Base-by-base conservation (phyloP, 2,797 vertebrate genomes). In the Psittacula echo region DNA sequence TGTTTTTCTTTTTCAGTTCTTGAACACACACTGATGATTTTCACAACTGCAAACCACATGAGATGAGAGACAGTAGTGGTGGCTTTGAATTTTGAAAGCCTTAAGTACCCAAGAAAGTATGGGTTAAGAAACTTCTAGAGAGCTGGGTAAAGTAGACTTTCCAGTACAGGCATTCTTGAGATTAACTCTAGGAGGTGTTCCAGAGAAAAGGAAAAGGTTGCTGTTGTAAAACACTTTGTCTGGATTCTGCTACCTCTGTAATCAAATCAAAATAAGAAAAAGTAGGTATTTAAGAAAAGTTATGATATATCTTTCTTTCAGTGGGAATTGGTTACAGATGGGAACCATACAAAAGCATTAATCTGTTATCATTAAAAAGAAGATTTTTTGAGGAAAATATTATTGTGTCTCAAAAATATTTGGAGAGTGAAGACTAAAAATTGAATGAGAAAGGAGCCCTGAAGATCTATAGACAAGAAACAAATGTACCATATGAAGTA, bases 41-140 rank as follows among this genome's bases (percentile, higher is more conserved):
- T 97, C 92, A 95, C 48, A 50, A 86, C 78, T 95, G 91, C 89
- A 97, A 94, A 94, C 91, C 34, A 70, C 82, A 90, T 91, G 88
- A 93, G 89, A 91, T 88, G 82, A 96, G 88, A 94, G 71, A 58
- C 62, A 90, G 65, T 51, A 89, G 75, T 94, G 90, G 76, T 88
- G 96, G 62, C 80, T 97, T 95, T 92, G 92, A 91, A 91, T 84
- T 75, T 76, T 32, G 34, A 76, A 93, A 27, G 80, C 61, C 95
- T 90, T 95, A 95, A 90, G 87, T 93, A 97, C 85, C 64, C 85
- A 91, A 94, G 70, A 95, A 95, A 32, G 75, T 84, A 74, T 16
- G 71, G 87, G 85, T 56, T 87, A 87, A 96, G 8, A 37, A 92
- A 58, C 66, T 97, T 94, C 82, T 94, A 96, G 95, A 95, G 77